phyloP scores from a whole-genome alignment of 2,113 vertebrate species.

The Cebus imitator region DNA sequence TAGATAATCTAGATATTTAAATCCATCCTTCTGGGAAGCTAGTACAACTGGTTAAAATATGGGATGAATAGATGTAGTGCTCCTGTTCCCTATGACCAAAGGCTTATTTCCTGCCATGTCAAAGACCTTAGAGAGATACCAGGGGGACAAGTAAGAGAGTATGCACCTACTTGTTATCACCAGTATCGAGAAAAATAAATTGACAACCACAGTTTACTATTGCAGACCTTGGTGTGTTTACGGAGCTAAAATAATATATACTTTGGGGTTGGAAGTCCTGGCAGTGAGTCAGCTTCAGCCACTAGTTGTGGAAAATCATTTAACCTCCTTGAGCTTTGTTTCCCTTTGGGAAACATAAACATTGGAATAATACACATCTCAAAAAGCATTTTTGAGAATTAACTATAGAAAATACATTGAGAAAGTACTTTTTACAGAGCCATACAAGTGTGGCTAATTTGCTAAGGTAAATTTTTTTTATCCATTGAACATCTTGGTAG shows the following conservation, averaged over 20 bases:
- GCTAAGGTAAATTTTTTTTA: background rate
- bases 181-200: background rate
- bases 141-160: background rate
- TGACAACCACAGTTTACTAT: background rate
- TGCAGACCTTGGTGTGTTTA: background rate
- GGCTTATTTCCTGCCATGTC: background rate
- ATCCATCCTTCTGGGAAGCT: background rate
- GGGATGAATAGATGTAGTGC: background rate
- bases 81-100: background rate
- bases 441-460: background rate
- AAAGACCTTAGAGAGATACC: background rate
- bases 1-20: background rate
- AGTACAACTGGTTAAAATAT: background rate
- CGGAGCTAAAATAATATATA: background rate
- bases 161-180: background rate
- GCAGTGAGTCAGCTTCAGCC: background rate
- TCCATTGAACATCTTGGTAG: background rate
- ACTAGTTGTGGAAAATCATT: constrained; percentile 5
- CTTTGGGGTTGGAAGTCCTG: background rate
- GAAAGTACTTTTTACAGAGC: background rate
- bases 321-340: background rate
- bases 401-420: background rate
- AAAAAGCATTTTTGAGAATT: background rate
- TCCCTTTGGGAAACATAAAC: constrained; percentile 23
- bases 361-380: background rate